Evolutionary conservation across 2,797 vertebrate species (phyloP).

Genomic region (Halcyon smyrnensis): DNA sequence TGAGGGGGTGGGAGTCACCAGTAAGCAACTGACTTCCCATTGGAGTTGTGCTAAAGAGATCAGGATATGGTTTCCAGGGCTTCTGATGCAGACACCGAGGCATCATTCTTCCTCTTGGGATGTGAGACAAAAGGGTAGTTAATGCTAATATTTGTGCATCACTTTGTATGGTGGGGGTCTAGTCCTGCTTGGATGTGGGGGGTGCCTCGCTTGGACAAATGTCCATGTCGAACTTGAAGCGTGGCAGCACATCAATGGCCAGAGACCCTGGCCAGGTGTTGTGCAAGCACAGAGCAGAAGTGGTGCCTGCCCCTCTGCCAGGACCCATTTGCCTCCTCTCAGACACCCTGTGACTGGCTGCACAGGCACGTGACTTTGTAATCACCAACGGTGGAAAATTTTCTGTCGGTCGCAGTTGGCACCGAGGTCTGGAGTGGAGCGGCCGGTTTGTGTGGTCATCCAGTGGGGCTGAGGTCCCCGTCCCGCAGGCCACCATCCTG

Average conservation of each 20-base stretch:
- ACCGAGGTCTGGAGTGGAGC: background rate
- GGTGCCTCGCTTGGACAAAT: background rate
- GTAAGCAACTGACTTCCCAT: background rate
- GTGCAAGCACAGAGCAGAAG: background rate
- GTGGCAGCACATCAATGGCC: fast-evolving
- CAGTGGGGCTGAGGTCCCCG: fast-evolving
- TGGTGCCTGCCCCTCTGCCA: background rate
- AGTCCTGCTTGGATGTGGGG: background rate
- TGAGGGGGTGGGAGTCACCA: background rate
- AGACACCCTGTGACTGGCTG: background rate
- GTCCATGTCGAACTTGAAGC: background rate
- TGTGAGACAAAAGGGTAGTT: background rate
- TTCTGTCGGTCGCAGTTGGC: background rate
- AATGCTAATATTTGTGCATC: background rate
- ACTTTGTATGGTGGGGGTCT: background rate
- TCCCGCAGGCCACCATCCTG: fast-evolving
- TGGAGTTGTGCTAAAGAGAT: background rate
- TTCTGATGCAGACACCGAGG: background rate
- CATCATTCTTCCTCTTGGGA: background rate
- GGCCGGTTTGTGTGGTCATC: fast-evolving
- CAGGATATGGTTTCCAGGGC: background rate
- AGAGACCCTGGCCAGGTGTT: fast-evolving
- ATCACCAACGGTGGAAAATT: background rate
- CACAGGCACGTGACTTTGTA: background rate
- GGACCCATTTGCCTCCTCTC: background rate